These are phyloP conservation scores for Zeugodacus cucurbitae DNA, from an alignment of 1,140 invertebrate species.

Conservation along the genomic window DNA sequence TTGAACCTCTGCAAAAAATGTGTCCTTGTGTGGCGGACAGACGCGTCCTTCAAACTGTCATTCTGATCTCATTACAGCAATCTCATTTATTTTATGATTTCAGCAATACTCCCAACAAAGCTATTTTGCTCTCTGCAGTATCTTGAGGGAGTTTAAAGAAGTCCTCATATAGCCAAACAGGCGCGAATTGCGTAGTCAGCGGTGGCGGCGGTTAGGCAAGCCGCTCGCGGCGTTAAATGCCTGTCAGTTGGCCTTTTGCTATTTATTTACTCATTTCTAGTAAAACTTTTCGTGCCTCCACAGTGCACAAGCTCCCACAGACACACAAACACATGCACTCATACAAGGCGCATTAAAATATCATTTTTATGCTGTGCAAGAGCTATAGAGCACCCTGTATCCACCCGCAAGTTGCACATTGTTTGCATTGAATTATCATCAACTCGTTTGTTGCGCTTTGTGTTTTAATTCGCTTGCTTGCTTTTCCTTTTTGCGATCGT, in stretches of 20 bases:
- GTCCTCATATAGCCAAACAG: background rate
- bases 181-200: background rate
- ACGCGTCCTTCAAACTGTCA: too few species aligned
- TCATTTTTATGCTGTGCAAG: background rate
- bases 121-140: background rate
- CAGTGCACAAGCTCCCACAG: background rate
- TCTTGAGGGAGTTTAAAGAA: background rate
- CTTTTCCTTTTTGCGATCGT: background rate
- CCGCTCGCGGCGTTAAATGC: background rate
- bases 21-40: too few species aligned
- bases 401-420: background rate
- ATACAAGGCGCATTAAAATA: background rate
- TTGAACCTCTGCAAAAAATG: too few species aligned
- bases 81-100: too few species aligned
- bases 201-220: background rate
- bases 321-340: background rate
- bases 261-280: background rate
- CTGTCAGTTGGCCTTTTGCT: constrained; percentile 11
- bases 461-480: background rate
- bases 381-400: background rate
- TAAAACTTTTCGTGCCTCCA: background rate
- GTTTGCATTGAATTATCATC: constrained; percentile 20
- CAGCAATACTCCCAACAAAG: too few species aligned
- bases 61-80: too few species aligned
- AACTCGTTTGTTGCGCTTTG: background rate